Evolutionary conservation across 2,888 invertebrate genomes (phyloP).

Genomic region (Hypsopygia costalis): DNA sequence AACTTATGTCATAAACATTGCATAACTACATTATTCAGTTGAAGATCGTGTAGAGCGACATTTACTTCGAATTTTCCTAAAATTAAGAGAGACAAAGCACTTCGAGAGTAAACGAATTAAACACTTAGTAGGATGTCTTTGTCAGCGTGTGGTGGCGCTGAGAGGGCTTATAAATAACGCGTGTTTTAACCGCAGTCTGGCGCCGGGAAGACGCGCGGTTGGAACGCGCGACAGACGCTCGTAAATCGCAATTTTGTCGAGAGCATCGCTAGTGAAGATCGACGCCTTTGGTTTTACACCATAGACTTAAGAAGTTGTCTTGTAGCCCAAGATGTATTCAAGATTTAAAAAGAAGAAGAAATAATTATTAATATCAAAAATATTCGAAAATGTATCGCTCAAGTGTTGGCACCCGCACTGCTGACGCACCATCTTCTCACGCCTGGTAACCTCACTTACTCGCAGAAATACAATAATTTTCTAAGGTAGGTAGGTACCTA

Average conservation of each 20-base stretch:
- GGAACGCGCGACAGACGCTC: constrained; percentile 19
- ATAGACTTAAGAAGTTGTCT: constrained; percentile 8
- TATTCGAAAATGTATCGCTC: too few species aligned
- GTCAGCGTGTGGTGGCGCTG: background rate
- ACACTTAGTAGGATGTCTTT: background rate
- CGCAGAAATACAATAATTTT: too few species aligned
- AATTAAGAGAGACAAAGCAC: background rate
- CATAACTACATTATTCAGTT: too few species aligned
- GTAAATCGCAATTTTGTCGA: constrained; percentile 42
- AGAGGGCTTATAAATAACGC: constrained; percentile 8
- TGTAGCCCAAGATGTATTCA: too few species aligned
- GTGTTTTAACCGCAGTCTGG: constrained; percentile 20
- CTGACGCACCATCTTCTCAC: too few species aligned
- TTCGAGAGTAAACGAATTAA: constrained; percentile 1
- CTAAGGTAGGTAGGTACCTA: too few species aligned
- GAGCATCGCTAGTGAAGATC: constrained; percentile 25
- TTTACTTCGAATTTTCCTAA: background rate
- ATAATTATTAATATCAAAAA: too few species aligned
- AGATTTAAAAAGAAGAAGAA: too few species aligned
- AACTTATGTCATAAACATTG: too few species aligned
- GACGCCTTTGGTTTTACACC: constrained; percentile 25
- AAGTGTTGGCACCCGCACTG: too few species aligned
- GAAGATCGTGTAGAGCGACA: too few species aligned
- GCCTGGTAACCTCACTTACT: too few species aligned
- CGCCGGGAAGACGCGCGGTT: constrained; percentile 28